Evolutionary conservation across 2,888 invertebrate species (phyloP).

Genomic region (Polyploca ridens): DNA sequence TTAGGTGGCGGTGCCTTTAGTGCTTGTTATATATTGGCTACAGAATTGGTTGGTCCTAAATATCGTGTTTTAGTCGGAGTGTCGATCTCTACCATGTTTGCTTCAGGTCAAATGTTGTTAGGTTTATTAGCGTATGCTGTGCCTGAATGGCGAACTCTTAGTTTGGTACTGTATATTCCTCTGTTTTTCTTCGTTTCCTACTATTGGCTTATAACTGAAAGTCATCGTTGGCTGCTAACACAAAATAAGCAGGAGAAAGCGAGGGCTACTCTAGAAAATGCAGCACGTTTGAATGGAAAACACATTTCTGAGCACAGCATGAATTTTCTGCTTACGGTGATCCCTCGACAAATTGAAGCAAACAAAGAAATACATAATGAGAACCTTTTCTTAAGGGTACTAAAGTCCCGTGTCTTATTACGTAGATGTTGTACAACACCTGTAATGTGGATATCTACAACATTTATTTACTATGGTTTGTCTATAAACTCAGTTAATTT

Average conservation of each 20-base stretch:
- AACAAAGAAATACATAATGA: constrained; percentile 37
- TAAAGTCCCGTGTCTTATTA: constrained; percentile 82
- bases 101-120: constrained; percentile 88
- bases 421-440: constrained; percentile 87
- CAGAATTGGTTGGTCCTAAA: constrained; percentile 91
- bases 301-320: constrained; percentile 77
- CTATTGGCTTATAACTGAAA: constrained; percentile 88
- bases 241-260: constrained; percentile 87
- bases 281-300: constrained; percentile 86
- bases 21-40: constrained; percentile 83
- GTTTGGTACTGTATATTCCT: constrained; percentile 88
- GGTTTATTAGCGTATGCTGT: constrained; percentile 87
- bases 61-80: constrained; percentile 90
- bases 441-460: constrained; percentile 90
- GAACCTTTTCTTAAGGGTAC: constrained; percentile 66
- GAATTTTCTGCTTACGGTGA: constrained; percentile 59
- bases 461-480: constrained; percentile 90
- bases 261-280: constrained; percentile 82
- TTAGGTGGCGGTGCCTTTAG: constrained; percentile 74
- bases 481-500: constrained; percentile 89
- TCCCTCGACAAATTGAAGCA: constrained; percentile 49
- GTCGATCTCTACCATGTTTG: constrained; percentile 88
- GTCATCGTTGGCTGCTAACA: constrained; percentile 90
- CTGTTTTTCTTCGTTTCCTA: constrained; percentile 87
- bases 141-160: constrained; percentile 88